Percentiles rank a stretch among this genome's conserved stretches.
Conservation (phyloP, 2,113 vertebrate genomes). For the rabbit (Oryctolagus cuniculus) region mOryCun1.1 NC_091453.1:34190001-34190500, state of each 20-base stretch:
- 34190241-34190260: not conserved
- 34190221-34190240: not conserved
- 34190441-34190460: conserved; percentile 80
- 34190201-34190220: not conserved
- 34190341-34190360: not conserved
- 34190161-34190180: not conserved
- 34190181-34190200: not conserved
- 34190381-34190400: conserved; percentile 73
- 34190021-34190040: not conserved
- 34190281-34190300: not conserved
- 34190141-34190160: not conserved
- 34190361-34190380: conserved; percentile 45
- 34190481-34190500: conserved; percentile 81
- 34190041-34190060: not conserved
- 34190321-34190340: not conserved
- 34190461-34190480: conserved; percentile 78
- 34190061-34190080: not conserved
- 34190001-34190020: not conserved
- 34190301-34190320: not conserved
- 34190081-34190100: not conserved
- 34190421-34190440: conserved; percentile 82
- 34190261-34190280: conserved; percentile 11
- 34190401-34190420: conserved; percentile 81
- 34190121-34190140: not conserved
- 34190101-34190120: not conserved